Base-by-base conservation (phyloP, 2,888 invertebrate genomes). In the Dioctria linearis region DNA sequence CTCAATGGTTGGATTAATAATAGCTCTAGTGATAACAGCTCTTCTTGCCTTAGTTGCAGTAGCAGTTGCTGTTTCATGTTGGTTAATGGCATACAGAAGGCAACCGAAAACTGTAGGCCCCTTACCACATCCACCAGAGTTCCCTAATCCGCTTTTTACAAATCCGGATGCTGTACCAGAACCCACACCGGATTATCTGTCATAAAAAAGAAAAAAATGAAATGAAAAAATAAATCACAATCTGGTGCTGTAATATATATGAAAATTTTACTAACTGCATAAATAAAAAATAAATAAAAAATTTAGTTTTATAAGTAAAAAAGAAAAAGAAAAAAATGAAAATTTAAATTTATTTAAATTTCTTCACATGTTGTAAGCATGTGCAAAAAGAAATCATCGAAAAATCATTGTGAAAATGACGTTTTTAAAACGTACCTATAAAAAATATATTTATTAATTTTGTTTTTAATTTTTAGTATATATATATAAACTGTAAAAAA, bases 41-140 rank as follows among this genome's bases (percentile, higher is more conserved):
- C 91, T 97, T 82, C 90, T 98, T 86, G 97, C 97, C 81, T 91
- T 98, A 83, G 97, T 97, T 81, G 97, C 97, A 80, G 97, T 98
- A 80, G 97, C 97, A 43, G 95, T 97, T 75, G 97, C 97, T 80
- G 97, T 97, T 81, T 97, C 96, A 83, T 97, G 97, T 90, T 98
- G 97, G 97, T 91, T 97, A 84, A 95, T 97, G 93, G 97, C 97
- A 85, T 97, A 97, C 90, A 90, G 97, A 84, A 93, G 96, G 85
- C 93, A 95, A 86, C 95, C 96, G 78, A 96, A 96, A 86, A 93
- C 95, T 76, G 93, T 95, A 83, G 97, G 97, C 59, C 97, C 97
- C 67, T 91, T 97, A 86, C 97, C 97, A 84, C 97, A 97, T 91
- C 97, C 97, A 84, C 95, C 97, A 83, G 97, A 97, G 90, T 97